Base-by-base conservation (phyloP, 2,888 invertebrate species). In the Dermolepida albohirtum region DNA sequence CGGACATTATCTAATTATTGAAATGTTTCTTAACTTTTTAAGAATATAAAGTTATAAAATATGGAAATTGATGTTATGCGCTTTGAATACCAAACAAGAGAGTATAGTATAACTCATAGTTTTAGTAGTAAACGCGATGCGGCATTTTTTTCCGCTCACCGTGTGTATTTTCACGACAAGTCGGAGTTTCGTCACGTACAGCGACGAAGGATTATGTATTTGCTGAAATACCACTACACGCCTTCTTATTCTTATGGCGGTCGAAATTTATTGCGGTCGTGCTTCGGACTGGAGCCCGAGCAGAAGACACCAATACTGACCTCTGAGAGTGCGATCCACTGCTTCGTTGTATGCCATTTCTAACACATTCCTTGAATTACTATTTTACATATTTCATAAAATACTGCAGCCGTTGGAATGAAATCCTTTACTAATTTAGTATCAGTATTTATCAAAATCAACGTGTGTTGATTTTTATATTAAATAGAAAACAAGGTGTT, bases 101-200 rank as follows among this genome's bases (percentile, higher is more conserved):
- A 1, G 51, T 11, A 29, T n/a, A 12, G 17, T 29, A 29, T 51
- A 51, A 51, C 51, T 51, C 51, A 51, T 51, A 29, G 27, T 57
- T 41, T 41, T 57, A 41, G 43, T 22, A 14, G 17, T 50, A n/a
- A 22, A 41, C 63, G 34, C 14, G 17, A 47, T 16, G 17, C 29
- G 44, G 54, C 40, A 22, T 27, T 40, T 49, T 71, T 72, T 68
- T 68, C 64, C 64, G 68, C 68, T 66, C 55, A 64, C 65, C 68
- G 70, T 66, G 34, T 34, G 34, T 66, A 71, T 72, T 67, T 72
- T 72, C 72, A 71, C 71, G 72, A 72, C 70, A 65, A 68, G 66
- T 70, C 68, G 70, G 69, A 70, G 73, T 72, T 72, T 74, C 73
- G 72, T 74, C 73, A 73, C 73, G 73, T 73, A 68, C 64, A 68